A percentile compares a stretch with the other conserved stretches of the same genome.
These are phyloP conservation scores for Cavia aperea DNA, from an alignment of 2,113 vertebrate species.

Conservation along the genomic window DNA sequence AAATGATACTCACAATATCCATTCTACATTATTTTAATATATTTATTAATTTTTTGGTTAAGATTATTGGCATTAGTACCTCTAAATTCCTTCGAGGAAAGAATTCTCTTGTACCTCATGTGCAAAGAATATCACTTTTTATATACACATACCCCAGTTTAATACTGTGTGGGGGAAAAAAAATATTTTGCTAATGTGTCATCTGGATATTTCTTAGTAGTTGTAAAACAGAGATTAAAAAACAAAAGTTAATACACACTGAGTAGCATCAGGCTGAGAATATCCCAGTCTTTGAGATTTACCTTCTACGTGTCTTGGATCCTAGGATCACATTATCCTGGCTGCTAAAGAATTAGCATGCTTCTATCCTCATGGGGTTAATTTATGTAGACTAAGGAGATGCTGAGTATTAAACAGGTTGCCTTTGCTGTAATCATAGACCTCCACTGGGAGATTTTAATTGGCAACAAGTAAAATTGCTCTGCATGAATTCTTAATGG, in stretches of 20 bases:
- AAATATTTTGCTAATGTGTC: neutral
- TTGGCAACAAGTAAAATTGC: constrained; percentile 74
- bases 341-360: constrained; percentile 62
- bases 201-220: neutral
- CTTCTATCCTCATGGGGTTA: constrained; percentile 63
- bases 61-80: neutral
- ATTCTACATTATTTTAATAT: neutral
- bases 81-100: neutral
- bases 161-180: neutral
- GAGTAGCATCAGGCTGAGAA: neutral
- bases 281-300: neutral
- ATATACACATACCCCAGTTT: neutral
- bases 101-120: neutral
- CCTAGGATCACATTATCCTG: constrained; percentile 44
- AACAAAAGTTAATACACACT: neutral
- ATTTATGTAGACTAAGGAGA: constrained; percentile 66
- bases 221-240: constrained; percentile 6
- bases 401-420: constrained; percentile 72
- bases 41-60: neutral
- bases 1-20: neutral
- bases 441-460: constrained; percentile 74
- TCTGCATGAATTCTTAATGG: constrained; percentile 72
- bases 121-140: neutral
- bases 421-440: constrained; percentile 72
- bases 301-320: constrained; percentile 36